Base-by-base conservation (phyloP, 2,797 vertebrate species). In the Leptatherina wallacei region DNA sequence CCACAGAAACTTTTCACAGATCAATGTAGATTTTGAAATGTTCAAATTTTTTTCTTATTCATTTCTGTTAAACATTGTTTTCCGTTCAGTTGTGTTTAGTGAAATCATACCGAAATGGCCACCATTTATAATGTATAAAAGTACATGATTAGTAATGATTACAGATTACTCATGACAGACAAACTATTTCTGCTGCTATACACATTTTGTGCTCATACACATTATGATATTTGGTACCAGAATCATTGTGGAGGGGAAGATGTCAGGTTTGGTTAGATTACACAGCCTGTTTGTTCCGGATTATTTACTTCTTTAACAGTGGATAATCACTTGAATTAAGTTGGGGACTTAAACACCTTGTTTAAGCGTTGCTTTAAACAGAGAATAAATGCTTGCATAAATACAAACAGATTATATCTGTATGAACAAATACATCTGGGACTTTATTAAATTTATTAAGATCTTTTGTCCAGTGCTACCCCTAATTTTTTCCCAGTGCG, bases 401-500 rank as follows among this genome's bases (percentile, higher is more conserved):
- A 32, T 8, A 30, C 14, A 36, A 3, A 32, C 9, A 42, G 5
- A 30, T 61, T 24, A 59, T 14, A 42, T 7, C 10, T 24, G 20
- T 27, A 62, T 47, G 58, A 27, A 12, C 7, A 27, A 29, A 65
- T 3, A 58, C 12, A 51, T 8, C 30, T 56, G 27, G 27, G 29
- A 40, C 7, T 65, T 49, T 49, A 49, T 11, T 27, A 3, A 22
- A 22, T 38, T 58, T 68, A 27, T 0, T 55, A 5, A 24, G 47
- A 58, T 55, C 9, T 44, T 68, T 58, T 51, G 22, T 42, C 27
- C 27, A 30, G 33, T 35, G 22, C 12, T n/a, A 38, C 2, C 6
- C 36, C 3, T 61, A 24, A 35, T 10, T 55, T 62, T 64, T 51
- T 55, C 14, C 59, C 24, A 30, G 24, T 74, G 69, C 73, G 67